phyloP scores from a whole-genome alignment of 2,888 invertebrate species.

The Amblyteles armatorius region DNA sequence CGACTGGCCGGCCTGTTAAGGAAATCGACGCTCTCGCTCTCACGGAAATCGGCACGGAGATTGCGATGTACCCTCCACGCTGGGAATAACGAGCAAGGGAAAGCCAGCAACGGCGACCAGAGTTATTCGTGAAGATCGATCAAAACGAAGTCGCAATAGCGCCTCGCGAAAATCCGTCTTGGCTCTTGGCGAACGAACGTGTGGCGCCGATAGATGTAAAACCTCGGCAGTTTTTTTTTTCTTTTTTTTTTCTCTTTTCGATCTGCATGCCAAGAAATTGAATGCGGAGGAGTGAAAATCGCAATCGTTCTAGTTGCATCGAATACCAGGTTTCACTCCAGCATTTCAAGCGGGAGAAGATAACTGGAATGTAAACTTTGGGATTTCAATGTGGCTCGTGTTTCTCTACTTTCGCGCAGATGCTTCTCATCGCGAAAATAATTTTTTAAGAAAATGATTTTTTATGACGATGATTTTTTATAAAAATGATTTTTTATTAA shows the following conservation, averaged over 20 bases:
- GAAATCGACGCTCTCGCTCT: constrained; percentile 66
- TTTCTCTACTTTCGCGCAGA: no score
- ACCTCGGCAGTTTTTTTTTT: constrained; percentile 8
- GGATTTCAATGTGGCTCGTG: no score
- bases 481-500: no score
- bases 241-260: background rate
- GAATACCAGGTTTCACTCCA: background rate
- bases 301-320: background rate
- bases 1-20: constrained; percentile 23
- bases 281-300: constrained; percentile 12
- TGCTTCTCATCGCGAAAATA: no score
- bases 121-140: constrained; percentile 52
- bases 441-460: no score
- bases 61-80: constrained; percentile 63
- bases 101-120: constrained; percentile 65
- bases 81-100: constrained; percentile 72
- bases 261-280: constrained; percentile 11
- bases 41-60: constrained; percentile 70
- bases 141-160: constrained; percentile 34
- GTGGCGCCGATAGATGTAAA: constrained; percentile 29
- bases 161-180: background rate
- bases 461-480: no score
- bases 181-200: constrained; percentile 35
- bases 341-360: background rate
- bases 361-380: background rate